These are phyloP conservation scores for Urocitellus parryii DNA, from an alignment of 2,113 vertebrate genomes.

Conservation along the genomic window DNA sequence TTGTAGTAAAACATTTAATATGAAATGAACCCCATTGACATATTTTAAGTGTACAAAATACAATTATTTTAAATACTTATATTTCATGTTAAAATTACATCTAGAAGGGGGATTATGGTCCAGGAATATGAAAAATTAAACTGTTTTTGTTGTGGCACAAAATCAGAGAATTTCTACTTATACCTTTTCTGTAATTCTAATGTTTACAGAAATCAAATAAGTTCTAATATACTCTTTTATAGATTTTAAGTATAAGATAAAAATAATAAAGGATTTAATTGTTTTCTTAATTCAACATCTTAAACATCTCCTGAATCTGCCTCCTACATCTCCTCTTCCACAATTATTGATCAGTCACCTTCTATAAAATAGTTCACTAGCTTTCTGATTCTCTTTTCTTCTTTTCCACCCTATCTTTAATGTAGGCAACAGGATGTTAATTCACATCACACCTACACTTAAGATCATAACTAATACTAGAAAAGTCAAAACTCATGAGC, in stretches of 20 bases:
- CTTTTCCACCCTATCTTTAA: neutral
- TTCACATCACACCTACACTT: neutral
- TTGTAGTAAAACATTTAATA: neutral
- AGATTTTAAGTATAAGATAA: neutral
- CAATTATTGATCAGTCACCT: neutral
- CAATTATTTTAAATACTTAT: neutral
- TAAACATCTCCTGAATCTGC: neutral
- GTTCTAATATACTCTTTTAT: neutral
- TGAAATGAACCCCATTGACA: neutral
- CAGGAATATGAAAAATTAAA: neutral
- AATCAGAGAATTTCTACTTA: slow-evolving; percentile 4
- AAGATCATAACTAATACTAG: neutral
- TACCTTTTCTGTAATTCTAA: neutral
- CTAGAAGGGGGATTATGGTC: neutral
- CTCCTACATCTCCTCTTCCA: neutral
- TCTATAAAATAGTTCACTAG: neutral
- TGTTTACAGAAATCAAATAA: slow-evolving; percentile 8
- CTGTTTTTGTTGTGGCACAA: neutral
- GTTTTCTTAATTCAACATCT: neutral
- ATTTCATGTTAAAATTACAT: neutral
- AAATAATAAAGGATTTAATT: neutral
- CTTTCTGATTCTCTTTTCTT: neutral
- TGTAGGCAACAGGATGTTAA: neutral
- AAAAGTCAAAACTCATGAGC: slow-evolving; percentile 13
- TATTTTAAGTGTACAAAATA: neutral